Conservation (phyloP, 2,888 invertebrate genomes). For the Leptodirus hochenwartii region DNA sequence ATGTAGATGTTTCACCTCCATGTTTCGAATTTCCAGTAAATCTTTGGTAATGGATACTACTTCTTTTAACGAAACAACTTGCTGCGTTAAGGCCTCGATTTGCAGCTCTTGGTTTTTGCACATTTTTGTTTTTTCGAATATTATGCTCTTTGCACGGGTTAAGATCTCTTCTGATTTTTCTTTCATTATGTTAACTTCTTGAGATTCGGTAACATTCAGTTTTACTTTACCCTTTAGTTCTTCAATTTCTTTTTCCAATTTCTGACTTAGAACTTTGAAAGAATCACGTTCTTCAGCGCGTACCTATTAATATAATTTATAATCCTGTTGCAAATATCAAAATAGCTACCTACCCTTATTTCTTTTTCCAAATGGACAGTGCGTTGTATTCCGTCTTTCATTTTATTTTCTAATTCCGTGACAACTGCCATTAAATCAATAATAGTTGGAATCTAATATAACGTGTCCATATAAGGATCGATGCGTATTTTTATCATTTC, state of each 20-base stretch:
- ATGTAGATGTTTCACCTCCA: constrained; percentile 56
- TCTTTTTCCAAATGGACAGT: too few species aligned
- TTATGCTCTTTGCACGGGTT: constrained; percentile 47
- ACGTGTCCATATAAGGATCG: too few species aligned
- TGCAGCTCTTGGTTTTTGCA: constrained; percentile 65
- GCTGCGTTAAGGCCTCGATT: constrained; percentile 49
- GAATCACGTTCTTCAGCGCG: constrained; percentile 33
- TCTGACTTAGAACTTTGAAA: constrained; percentile 15
- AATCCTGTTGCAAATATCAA: too few species aligned
- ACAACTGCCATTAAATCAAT: too few species aligned
- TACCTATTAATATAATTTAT: too few species aligned
- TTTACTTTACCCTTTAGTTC: constrained; percentile 19
- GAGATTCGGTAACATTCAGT: constrained; percentile 19
- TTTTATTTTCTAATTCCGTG: too few species aligned
- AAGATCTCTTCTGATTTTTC: constrained; percentile 32
- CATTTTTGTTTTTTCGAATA: constrained; percentile 58
- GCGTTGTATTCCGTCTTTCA: too few species aligned
- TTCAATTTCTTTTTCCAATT: constrained; percentile 21
- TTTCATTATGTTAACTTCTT: constrained; percentile 24
- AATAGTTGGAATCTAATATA: too few species aligned
- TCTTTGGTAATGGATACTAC: constrained; percentile 69
- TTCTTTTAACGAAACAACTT: constrained; percentile 61
- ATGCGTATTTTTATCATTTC: too few species aligned
- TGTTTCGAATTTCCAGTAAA: constrained; percentile 55
- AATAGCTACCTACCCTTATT: too few species aligned